Percentiles rank a stretch among this genome's conserved stretches.
Evolutionary conservation across 2,888 invertebrate genomes (phyloP).

Genomic region (Spisula subtruncata): DNA sequence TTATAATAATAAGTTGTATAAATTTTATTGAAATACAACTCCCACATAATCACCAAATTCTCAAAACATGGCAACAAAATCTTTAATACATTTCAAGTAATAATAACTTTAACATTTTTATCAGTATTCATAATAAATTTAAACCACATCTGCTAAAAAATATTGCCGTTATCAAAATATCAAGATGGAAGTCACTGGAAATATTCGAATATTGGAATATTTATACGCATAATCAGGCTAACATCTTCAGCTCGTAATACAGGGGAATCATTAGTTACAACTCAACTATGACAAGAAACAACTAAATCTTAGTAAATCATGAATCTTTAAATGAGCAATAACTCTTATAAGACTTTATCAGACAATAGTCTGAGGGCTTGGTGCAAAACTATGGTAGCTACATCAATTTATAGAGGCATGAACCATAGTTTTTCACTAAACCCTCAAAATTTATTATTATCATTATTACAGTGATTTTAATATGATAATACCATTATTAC

Average conservation of each 20-base stretch:
- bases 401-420: too few species aligned
- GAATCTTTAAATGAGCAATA: background rate
- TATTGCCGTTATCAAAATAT: background rate
- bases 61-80: background rate
- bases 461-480: background rate
- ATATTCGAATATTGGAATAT: background rate
- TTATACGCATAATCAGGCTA: background rate
- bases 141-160: conserved; percentile 18
- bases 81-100: background rate
- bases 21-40: too few species aligned
- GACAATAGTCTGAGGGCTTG: too few species aligned
- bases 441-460: too few species aligned
- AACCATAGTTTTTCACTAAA: too few species aligned
- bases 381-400: too few species aligned
- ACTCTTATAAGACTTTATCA: background rate
- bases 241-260: background rate
- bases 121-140: conserved; percentile 8
- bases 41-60: background rate
- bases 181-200: background rate
- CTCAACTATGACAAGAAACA: background rate
- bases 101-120: background rate
- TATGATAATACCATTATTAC: background rate
- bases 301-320: background rate
- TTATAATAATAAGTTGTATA: too few species aligned
- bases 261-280: background rate